Percentiles rank a stretch among this genome's conserved stretches.
These are phyloP conservation scores for Monodelphis domestica DNA, from an alignment of 2,797 vertebrate genomes.

Conservation along the genomic window DNA sequence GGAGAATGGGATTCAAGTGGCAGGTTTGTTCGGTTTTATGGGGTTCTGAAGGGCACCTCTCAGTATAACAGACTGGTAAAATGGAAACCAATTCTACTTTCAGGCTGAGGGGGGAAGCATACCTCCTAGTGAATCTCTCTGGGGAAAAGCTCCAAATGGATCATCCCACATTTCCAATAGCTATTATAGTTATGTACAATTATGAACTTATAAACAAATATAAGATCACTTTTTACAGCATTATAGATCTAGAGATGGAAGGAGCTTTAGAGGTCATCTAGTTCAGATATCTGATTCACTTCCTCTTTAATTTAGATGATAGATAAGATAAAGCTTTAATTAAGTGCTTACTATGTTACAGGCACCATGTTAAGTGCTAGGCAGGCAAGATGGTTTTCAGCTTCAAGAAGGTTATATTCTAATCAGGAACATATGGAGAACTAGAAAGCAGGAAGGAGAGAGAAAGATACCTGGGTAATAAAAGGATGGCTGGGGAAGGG, in stretches of 20 bases:
- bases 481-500: not conserved
- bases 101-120: not conserved
- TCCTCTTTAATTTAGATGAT: not conserved
- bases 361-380: not conserved
- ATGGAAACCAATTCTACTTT: not conserved
- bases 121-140: not conserved
- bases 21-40: conserved; percentile 51
- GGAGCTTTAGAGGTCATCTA: not conserved
- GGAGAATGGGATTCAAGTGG: conserved; percentile 38
- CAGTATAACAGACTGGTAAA: fast-evolving
- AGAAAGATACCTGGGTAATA: not conserved
- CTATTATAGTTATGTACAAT: not conserved
- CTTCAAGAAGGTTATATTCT: not conserved
- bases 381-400: not conserved
- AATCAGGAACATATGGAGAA: not conserved
- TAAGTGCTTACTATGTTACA: not conserved
- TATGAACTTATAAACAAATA: conserved; percentile 43
- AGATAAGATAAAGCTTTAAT: not conserved
- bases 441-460: not conserved
- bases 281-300: not conserved
- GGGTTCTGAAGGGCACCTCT: not conserved
- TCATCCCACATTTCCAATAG: not conserved
- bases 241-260: not conserved
- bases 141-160: conserved; percentile 1
- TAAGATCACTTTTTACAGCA: fast-evolving